Evolutionary conservation across 2,113 vertebrate genomes (phyloP), one percentile per base, ranked within the genome.

Genomic region (Mola mola): DNA sequence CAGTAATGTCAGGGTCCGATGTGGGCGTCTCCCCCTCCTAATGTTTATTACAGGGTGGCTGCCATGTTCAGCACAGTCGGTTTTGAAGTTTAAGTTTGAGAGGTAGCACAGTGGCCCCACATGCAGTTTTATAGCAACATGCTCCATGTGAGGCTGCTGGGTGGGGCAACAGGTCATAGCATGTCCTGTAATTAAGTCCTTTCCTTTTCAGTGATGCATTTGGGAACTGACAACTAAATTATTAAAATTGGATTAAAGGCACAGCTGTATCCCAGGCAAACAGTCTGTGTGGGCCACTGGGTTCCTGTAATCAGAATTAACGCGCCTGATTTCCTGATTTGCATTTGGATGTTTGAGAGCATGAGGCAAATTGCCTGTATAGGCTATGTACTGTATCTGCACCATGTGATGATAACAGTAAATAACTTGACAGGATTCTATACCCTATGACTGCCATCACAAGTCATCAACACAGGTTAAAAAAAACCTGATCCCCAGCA

Each of bases 41-140:
- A 31, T 9, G 26, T 64, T 43, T 72, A 85, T 90, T 87, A 88
- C 29, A 90, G 80, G 67, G 75, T 7, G 6, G 71, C 38, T 64
- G 66, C 66, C 57, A 65, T 37, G 48, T 42, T 46, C 9, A 29
- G 53, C 12, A 8, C 38, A 64, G 51, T 33, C 13, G 34, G 71
- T 64, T 84, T 79, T 77, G 67, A 87, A 74, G 78, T 89, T 89
- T 72, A 84, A 82, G 80, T 88, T 82, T 73, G 56, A 86, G 82
- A 70, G 81, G 78, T 68, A 85, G 51, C 59, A 58, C 61, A 58
- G 76, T 76, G 70, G 69, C 78, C 79, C 80, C 84, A 73, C 79
- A 79, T 46, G 56, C 65, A 62, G 48, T 28, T 40, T 60, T 77
- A n/a, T 79, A 88, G 62, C 57, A 80, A 56, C 72, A 78, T 64